A percentile compares a stretch with the other conserved stretches of the same genome.
phyloP scores from a whole-genome alignment of 2,797 vertebrate species.

The Naso thynnoides region DNA sequence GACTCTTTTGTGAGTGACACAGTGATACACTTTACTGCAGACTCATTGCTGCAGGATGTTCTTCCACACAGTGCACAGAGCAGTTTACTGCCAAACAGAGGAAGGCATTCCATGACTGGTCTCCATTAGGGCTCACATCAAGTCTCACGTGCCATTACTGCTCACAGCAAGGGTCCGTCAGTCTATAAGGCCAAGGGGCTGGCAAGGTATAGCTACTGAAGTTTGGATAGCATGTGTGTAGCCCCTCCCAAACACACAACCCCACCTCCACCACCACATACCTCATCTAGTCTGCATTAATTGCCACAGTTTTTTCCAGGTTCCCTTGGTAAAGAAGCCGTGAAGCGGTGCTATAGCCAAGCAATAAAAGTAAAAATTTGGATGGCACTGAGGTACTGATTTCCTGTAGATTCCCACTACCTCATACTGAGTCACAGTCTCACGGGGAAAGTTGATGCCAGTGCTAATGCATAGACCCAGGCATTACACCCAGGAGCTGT shows the following conservation, averaged over 20 bases:
- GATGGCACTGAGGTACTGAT: constrained; percentile 43
- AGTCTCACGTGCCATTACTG: constrained; percentile 71
- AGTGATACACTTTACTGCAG: constrained; percentile 34
- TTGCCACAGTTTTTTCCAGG: constrained; percentile 55
- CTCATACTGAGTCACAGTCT: constrained; percentile 63
- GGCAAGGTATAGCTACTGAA: constrained; percentile 52
- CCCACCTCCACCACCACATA: constrained; percentile 53
- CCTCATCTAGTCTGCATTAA: constrained; percentile 56
- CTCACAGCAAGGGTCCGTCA: constrained; percentile 68
- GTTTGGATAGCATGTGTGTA: constrained; percentile 27
- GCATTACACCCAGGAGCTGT: constrained; percentile 29
- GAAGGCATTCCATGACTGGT: constrained; percentile 73
- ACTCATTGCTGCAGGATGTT: constrained; percentile 55
- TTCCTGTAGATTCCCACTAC: constrained; percentile 55
- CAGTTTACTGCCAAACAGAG: constrained; percentile 62
- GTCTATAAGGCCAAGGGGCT: constrained; percentile 56
- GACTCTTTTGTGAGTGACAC: constrained; percentile 26
- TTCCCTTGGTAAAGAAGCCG: constrained; percentile 42
- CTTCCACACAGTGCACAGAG: constrained; percentile 40
- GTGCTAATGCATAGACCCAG: constrained; percentile 29
- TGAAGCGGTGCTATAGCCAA: constrained; percentile 24
- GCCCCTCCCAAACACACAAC: constrained; percentile 52
- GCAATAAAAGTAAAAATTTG: constrained; percentile 63
- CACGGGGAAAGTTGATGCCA: constrained; percentile 47
- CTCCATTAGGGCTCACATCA: constrained; percentile 75